A percentile compares a stretch with the other conserved stretches of the same genome.
These are phyloP conservation scores for Sandelia bainsii DNA, from an alignment of 2,797 vertebrate species.

Conservation along the genomic window DNA sequence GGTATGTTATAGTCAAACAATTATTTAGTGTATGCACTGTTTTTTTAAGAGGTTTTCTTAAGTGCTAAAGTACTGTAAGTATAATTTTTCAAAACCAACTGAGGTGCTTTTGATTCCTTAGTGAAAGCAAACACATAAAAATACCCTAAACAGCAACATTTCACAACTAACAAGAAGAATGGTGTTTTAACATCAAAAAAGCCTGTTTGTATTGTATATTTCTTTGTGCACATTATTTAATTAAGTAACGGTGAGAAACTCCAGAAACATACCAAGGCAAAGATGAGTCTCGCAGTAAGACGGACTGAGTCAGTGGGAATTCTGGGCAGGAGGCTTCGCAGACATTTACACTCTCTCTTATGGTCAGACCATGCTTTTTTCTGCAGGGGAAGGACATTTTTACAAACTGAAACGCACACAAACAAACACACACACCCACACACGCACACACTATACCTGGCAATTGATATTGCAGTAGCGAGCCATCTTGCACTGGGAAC, in stretches of 20 bases:
- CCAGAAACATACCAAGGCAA: slow-evolving; percentile 87
- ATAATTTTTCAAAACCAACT: neutral
- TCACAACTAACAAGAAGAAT: neutral
- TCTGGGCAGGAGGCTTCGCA: slow-evolving; percentile 86
- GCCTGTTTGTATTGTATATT: neutral
- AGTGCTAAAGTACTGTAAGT: neutral
- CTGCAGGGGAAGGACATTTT: slow-evolving; percentile 73
- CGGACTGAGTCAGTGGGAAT: slow-evolving; percentile 93
- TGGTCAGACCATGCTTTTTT: slow-evolving; percentile 91
- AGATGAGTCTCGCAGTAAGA: slow-evolving; percentile 90
- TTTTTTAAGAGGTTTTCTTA: neutral
- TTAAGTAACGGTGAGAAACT: slow-evolving; percentile 11
- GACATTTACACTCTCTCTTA: slow-evolving; percentile 91
- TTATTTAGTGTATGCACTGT: neutral
- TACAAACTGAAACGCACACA: slow-evolving; percentile 23
- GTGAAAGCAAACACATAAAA: neutral
- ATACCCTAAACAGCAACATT: neutral
- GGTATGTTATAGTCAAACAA: neutral
- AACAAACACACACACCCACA: neutral
- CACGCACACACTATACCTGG: slow-evolving; percentile 86
- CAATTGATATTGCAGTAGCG: slow-evolving; percentile 91
- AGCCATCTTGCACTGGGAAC: slow-evolving; percentile 92
- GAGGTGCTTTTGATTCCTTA: neutral
- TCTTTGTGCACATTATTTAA: slow-evolving; percentile 4
- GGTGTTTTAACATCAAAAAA: too few species aligned